Evolutionary conservation across 2,888 invertebrate species (phyloP), one percentile per base, ranked within the genome.

Genomic region (Thecophora atra): DNA sequence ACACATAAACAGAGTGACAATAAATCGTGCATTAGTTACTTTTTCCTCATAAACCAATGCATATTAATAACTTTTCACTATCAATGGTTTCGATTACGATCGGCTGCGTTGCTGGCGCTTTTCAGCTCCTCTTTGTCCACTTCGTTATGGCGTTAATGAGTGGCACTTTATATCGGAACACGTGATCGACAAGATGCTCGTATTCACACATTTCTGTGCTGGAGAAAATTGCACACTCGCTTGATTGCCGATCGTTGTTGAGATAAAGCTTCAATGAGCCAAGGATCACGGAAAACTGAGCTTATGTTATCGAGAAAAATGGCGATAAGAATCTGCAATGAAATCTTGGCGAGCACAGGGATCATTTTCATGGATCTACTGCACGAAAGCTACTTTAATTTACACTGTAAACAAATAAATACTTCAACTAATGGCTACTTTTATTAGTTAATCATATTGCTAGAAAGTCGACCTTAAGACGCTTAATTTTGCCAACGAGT

Each of bases 151-250:
- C 52, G 37, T 62, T 67, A 72, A 72, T 62, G 52, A 72, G 62
- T 67, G 24, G 51, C 54, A 66, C 71, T 42, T 28, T 44, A 60
- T 66, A 63, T 63, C 56, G n/a, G 58, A 47, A 30, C 65, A 72
- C 67, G 62, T 72, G 67, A 67, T 72, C 63, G 30, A 47, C 52
- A 52, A 64, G 62, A 63, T 60, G 60, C 21, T 24, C 28, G 58
- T n/a, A n/a, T 4, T 24, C 28, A 58, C 28, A 28, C 15, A 15
- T 17, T 24, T 7, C 1, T 13, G n/a, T n/a, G n/a, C n/a, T n/a
- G n/a, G 58, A 28, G 37, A 56, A 67, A 19, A 64, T 7, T 13
- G 13, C 21, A 11, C 62, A 17, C 19, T 19, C 19, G 47, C 52
- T 21, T 62, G 69, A 69, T 70, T 30, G 52, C 51, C 37, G 62